Base-by-base conservation (phyloP, 2,113 vertebrate species). In the Alethe castanea region DNA sequence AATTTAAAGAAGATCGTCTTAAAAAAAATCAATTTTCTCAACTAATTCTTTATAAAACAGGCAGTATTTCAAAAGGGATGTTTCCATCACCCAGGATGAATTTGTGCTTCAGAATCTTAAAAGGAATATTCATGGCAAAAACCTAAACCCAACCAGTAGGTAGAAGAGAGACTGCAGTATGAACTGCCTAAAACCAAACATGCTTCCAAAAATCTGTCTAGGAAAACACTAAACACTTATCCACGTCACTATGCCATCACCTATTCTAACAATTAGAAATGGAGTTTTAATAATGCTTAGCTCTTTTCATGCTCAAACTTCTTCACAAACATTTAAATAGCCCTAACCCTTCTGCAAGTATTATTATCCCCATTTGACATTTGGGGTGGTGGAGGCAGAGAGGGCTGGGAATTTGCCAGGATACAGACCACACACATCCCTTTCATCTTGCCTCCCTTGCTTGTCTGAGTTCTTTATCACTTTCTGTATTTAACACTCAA, bases 71-170 rank as follows among this genome's bases (percentile, higher is more conserved):
- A 76, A 91, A 91, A 92, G 44, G 66, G 57, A 59, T 73, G 67
- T 88, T 92, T 82, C 56, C 65, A 56, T 95, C 71, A 40, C 50
- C 72, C 38, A 52, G 73, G 77, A 94, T 64, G 80, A 94, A 83
- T 84, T 94, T 96, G 93, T 95, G 94, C 94, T 97, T 96, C 45
- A 72, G 52, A 90, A 89, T 57, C 69, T 78, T 67, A 45, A 92
- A 86, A 94, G 36, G 76, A 94, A 76, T 42, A 79, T 57, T 93
- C 5, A 4, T 92, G 73, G 82, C 82, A 78, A 90, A 90, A 79
- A 40, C 65, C n/a, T 90, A 91, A 94, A 86, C 72, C 72, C 72
- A 90, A 3, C 64, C 42, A 76, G 36, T 79, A 83, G 66, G 86
- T 86, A 88, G 77, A 91, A 86, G 60, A 93, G 76, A 89, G 50